phyloP scores from a whole-genome alignment of 2,888 invertebrate genomes.

The Apodemia zela region DNA sequence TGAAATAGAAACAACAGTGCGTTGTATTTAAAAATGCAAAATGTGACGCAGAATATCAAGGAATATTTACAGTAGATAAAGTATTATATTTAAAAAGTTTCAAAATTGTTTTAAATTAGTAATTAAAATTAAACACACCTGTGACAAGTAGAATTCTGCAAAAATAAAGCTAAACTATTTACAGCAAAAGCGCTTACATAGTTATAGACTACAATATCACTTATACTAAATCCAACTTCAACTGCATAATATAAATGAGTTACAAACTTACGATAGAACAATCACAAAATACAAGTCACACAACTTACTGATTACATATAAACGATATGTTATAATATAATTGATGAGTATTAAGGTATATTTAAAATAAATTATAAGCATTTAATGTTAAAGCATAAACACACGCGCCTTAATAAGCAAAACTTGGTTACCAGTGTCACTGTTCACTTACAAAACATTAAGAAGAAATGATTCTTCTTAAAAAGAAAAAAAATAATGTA shows the following conservation, averaged over 20 bases:
- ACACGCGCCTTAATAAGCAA: constrained; percentile 69
- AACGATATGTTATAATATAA: constrained; percentile 70
- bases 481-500: not conserved
- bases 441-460: constrained; percentile 26
- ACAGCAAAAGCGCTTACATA: constrained; percentile 52
- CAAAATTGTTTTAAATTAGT: constrained; percentile 48
- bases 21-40: constrained; percentile 27
- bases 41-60: constrained; percentile 24
- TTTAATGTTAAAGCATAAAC: constrained; percentile 56
- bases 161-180: constrained; percentile 50
- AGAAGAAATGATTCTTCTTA: constrained; percentile 1
- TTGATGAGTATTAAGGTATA: constrained; percentile 62
- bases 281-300: constrained; percentile 57
- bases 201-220: constrained; percentile 42
- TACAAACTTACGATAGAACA: constrained; percentile 50
- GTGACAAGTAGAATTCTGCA: constrained; percentile 35
- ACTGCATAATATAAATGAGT: constrained; percentile 44
- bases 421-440: constrained; percentile 61
- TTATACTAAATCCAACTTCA: constrained; percentile 43
- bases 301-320: constrained; percentile 51
- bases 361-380: constrained; percentile 48
- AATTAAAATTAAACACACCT: constrained; percentile 38
- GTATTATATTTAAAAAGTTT: constrained; percentile 43
- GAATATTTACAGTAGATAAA: constrained; percentile 34
- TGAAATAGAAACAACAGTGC: constrained; percentile 32